These are phyloP conservation scores for Lasioglossum marginatum DNA, from an alignment of 2,888 invertebrate species.

Conservation along the genomic window DNA sequence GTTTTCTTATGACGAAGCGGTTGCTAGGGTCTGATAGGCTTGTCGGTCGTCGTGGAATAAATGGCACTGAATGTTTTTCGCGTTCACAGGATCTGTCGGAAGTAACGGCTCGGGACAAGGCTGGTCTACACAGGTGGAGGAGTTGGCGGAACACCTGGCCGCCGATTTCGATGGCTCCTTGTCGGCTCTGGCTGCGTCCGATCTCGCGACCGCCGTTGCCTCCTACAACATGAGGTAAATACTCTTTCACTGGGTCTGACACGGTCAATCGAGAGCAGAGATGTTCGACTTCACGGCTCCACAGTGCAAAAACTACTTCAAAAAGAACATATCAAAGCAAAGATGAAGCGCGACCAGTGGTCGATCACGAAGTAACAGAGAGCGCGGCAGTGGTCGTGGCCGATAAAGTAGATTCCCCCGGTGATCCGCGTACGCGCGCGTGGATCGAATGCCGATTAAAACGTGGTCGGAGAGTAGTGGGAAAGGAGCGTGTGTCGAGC, in stretches of 20 bases:
- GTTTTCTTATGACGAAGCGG: not conserved
- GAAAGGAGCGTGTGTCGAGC: conserved; percentile 37
- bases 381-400: not conserved
- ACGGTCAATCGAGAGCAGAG: not conserved
- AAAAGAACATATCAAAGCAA: not conserved
- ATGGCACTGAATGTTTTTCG: not conserved
- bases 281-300: not conserved
- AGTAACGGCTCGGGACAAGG: conserved; percentile 81
- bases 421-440: not conserved
- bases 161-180: conserved; percentile 91
- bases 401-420: conserved; percentile 54
- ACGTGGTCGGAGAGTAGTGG: conserved; percentile 36
- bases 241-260: not conserved
- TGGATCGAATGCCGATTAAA: conserved; percentile 53
- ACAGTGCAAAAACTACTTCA: not conserved
- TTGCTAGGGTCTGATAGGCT: not conserved
- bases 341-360: conserved; percentile 20
- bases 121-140: conserved; percentile 86
- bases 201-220: conserved; percentile 86
- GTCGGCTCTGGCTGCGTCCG: conserved; percentile 88
- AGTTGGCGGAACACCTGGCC: conserved; percentile 88
- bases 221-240: conserved; percentile 89
- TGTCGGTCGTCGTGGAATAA: not conserved
- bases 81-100: conserved; percentile 75
- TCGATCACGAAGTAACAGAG: conserved; percentile 42